Evolutionary conservation across 2,888 invertebrate genomes (phyloP).

Genomic region (Smittia aterrima): DNA sequence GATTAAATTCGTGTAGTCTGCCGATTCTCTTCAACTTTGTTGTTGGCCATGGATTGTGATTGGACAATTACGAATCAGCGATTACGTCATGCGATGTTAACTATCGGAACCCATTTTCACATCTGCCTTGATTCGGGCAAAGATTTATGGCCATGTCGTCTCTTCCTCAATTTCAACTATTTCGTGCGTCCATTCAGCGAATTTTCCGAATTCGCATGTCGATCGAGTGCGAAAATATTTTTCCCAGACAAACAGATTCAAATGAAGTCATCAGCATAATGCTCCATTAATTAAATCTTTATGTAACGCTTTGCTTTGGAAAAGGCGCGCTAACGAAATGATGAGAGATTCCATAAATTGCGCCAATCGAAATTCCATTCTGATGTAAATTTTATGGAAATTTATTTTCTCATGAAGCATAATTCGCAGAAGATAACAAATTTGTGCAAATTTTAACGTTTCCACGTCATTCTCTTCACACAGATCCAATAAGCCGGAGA

Average conservation of each 20-base stretch:
- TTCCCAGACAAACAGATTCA: neutral
- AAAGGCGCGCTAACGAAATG: constrained; percentile 1
- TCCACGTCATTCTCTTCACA: too few species aligned
- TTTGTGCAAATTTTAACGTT: neutral
- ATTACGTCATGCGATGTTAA: neutral
- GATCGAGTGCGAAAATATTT: neutral
- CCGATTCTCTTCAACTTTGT: neutral
- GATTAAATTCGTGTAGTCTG: constrained; percentile 30
- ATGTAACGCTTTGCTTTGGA: constrained; percentile 4
- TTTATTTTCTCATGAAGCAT: neutral
- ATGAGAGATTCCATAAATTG: constrained; percentile 19
- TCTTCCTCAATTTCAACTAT: neutral
- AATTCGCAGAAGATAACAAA: neutral
- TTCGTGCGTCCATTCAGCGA: neutral
- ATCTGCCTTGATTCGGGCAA: neutral
- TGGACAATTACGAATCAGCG: constrained; percentile 11
- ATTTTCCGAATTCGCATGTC: neutral
- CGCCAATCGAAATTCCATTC: neutral
- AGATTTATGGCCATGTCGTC: neutral
- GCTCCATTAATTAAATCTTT: constrained; percentile 12
- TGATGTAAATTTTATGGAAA: constrained; percentile 14
- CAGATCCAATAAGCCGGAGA: constrained; percentile 45
- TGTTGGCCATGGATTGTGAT: neutral
- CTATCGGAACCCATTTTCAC: neutral
- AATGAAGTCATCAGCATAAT: constrained; percentile 16